A percentile compares a stretch with the other conserved stretches of the same genome.
These are phyloP conservation scores for Drosophila melanica DNA, from an alignment of 1,140 invertebrate species.

Conservation along the genomic window DNA sequence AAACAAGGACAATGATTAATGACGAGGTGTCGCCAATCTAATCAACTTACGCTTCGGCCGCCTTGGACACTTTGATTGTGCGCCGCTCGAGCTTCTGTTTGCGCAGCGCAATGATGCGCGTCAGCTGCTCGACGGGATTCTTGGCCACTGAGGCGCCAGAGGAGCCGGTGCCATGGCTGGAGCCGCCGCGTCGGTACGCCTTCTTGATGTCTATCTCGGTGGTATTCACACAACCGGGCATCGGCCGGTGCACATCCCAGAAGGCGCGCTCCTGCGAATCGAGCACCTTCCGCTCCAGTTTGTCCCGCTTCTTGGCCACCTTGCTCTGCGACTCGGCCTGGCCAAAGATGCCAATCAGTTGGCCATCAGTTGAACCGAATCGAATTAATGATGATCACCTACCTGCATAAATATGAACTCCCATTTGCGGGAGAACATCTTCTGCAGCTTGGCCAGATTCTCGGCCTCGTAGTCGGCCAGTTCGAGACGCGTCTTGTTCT, in stretches of 20 bases:
- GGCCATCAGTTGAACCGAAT: too few relatives aligned
- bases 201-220: conserved; percentile 99
- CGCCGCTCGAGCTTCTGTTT: conserved; percentile 85
- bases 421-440: conserved; percentile 99
- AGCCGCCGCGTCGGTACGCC: conserved; percentile 89
- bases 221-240: conserved; percentile 99
- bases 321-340: conserved; percentile 88
- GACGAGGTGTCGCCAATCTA: not conserved
- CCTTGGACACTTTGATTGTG: conserved; percentile 98
- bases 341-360: not conserved
- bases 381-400: not conserved
- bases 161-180: conserved; percentile 80
- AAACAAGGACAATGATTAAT: not conserved
- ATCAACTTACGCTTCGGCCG: conserved; percentile 95
- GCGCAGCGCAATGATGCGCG: conserved; percentile 77
- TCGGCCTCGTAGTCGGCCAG: conserved; percentile 99
- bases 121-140: conserved; percentile 82
- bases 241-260: conserved; percentile 99
- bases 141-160: conserved; percentile 80
- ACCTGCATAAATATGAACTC: conserved; percentile 99
- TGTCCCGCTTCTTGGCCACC: conserved; percentile 99
- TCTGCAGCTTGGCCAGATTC: conserved; percentile 97
- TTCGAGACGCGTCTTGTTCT: conserved; percentile 98
- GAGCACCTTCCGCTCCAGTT: conserved; percentile 98
- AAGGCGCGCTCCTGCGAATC: conserved; percentile 99